These are phyloP conservation scores for Aythya fuligula DNA, from an alignment of 2,797 vertebrate genomes.

Conservation along the genomic window DNA sequence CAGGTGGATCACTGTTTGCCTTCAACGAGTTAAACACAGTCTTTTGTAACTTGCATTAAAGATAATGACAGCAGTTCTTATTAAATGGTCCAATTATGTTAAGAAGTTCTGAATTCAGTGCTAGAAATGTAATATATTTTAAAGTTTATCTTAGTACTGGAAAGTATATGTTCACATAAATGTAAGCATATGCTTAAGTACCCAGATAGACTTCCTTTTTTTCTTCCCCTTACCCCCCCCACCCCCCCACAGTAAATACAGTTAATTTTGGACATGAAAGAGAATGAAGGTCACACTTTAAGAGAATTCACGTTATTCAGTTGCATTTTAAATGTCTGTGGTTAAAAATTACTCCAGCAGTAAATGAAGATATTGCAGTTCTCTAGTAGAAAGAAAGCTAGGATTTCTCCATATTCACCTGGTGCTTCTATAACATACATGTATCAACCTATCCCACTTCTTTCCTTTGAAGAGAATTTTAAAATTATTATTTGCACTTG, in stretches of 20 bases:
- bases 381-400: not conserved
- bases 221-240: too few species aligned
- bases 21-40: not conserved
- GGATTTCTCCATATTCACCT: not conserved
- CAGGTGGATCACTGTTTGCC: not conserved
- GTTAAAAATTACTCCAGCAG: not conserved
- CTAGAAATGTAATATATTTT: not conserved
- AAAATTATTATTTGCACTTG: not conserved
- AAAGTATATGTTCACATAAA: not conserved
- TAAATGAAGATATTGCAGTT: not conserved
- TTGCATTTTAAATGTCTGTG: not conserved
- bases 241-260: not conserved
- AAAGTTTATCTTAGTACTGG: not conserved
- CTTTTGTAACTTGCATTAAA: not conserved
- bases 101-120: not conserved
- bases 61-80: not conserved
- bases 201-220: not conserved
- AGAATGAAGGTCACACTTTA: not conserved
- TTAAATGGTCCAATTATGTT: not conserved
- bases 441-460: not conserved
- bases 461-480: not conserved
- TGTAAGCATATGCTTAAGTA: not conserved
- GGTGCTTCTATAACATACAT: not conserved
- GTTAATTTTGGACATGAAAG: not conserved
- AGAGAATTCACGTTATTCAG: not conserved